A percentile compares a stretch with the other conserved stretches of the same genome.
These are phyloP conservation scores for Globodera ellingtonae DNA, from an alignment of 1,140 invertebrate species.

Conservation along the genomic window DNA sequence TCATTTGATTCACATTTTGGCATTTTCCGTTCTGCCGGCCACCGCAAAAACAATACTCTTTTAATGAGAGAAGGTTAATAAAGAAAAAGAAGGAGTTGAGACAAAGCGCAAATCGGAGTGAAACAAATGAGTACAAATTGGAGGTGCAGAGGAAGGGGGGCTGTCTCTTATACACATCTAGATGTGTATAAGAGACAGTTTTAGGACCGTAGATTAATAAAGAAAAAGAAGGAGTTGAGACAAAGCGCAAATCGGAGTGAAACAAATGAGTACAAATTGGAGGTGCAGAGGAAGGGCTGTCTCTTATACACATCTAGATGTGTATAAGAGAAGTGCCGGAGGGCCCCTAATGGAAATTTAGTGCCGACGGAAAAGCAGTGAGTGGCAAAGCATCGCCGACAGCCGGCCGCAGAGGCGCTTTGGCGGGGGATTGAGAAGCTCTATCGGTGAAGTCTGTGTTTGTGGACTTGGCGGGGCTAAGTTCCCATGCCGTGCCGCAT, in stretches of 20 bases:
- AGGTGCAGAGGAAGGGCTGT: no score
- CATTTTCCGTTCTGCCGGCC: background rate
- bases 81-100: background rate
- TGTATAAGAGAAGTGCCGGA: constrained; percentile 3
- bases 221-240: no score
- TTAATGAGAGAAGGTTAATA: constrained; percentile 7
- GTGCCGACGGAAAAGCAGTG: background rate
- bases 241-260: no score
- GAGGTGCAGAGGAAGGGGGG: background rate
- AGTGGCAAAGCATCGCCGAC: background rate
- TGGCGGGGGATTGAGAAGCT: background rate
- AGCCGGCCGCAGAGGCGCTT: background rate
- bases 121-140: no score
- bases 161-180: no score
- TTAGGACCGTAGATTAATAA: no score
- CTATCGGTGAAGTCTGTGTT: no score
- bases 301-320: no score
- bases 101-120: no score
- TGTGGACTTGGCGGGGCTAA: background rate
- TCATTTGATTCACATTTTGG: background rate
- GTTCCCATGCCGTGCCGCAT: background rate
- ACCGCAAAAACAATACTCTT: background rate
- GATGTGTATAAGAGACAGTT: no score
- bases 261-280: no score
- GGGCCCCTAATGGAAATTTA: constrained; percentile 16